These are phyloP conservation scores for Keiferia lycopersicella DNA, from an alignment of 2,888 invertebrate species.

Conservation along the genomic window DNA sequence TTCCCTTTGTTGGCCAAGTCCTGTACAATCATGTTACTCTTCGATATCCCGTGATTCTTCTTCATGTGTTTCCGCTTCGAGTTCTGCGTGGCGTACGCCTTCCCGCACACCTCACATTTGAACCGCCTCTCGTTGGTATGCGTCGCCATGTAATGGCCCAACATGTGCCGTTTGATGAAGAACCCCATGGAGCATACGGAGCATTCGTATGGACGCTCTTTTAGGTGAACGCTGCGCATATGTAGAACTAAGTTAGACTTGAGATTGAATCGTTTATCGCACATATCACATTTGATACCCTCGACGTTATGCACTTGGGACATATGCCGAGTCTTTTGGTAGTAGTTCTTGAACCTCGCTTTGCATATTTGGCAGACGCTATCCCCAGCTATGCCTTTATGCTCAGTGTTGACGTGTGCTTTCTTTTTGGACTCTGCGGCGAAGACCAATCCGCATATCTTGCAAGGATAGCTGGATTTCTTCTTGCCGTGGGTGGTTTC, in stretches of 20 bases:
- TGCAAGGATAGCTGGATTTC: constrained; percentile 65
- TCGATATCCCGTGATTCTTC: constrained; percentile 65
- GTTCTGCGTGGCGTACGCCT: constrained; percentile 75
- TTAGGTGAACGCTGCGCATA: constrained; percentile 68
- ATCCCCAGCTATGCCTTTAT: constrained; percentile 71
- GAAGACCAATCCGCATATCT: constrained; percentile 65
- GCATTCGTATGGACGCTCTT: constrained; percentile 70
- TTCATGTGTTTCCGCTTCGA: constrained; percentile 71
- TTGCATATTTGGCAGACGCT: constrained; percentile 75
- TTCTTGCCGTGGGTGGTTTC: constrained; percentile 69
- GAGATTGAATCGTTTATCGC: constrained; percentile 71
- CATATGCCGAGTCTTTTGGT: constrained; percentile 74
- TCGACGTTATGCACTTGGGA: constrained; percentile 69
- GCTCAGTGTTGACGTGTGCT: constrained; percentile 68
- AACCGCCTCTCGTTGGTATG: constrained; percentile 78
- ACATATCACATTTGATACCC: constrained; percentile 68
- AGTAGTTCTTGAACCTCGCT: constrained; percentile 71
- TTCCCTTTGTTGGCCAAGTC: constrained; percentile 37
- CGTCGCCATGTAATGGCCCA: constrained; percentile 73
- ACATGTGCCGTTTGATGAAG: constrained; percentile 71
- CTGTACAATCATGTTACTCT: constrained; percentile 36
- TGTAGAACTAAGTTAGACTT: constrained; percentile 68
- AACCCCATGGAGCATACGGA: constrained; percentile 73
- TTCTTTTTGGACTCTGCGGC: constrained; percentile 69
- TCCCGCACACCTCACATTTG: constrained; percentile 82